Conservation (phyloP, 2,113 vertebrate species). For the Marcusenius ussheri region DNA sequence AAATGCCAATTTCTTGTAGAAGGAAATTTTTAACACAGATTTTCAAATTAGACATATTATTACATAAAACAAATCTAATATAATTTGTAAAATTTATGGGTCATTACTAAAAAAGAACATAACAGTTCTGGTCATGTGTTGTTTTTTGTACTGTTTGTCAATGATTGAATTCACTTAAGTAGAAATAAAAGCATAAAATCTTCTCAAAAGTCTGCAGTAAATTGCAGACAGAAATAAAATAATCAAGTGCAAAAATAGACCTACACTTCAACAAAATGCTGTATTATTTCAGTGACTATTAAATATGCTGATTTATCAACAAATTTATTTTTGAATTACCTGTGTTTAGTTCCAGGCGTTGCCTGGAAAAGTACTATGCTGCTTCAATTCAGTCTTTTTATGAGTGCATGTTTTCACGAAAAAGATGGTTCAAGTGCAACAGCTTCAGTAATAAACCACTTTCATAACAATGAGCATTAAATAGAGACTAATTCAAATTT, state of each 20-base stretch:
- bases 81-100: not conserved
- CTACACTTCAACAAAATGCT: not conserved
- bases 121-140: not conserved
- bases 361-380: slow-evolving; percentile 4
- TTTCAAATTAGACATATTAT: not conserved
- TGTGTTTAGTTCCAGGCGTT: not conserved
- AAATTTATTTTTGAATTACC: not conserved
- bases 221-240: not conserved
- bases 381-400: not conserved
- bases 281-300: not conserved
- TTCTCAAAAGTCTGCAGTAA: not conserved
- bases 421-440: not conserved
- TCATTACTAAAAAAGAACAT: not conserved
- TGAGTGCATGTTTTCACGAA: not conserved
- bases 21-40: not conserved
- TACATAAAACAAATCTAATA: not conserved
- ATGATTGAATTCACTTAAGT: not conserved
- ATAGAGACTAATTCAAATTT: slow-evolving; percentile 31
- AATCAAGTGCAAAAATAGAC: not conserved
- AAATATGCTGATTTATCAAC: not conserved
- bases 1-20: not conserved
- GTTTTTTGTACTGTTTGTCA: not conserved
- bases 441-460: slow-evolving; percentile 17
- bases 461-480: slow-evolving; percentile 28
- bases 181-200: not conserved